Evolutionary conservation across 2,888 invertebrate genomes (phyloP).

Genomic region (Cryptocephalus primarius): DNA sequence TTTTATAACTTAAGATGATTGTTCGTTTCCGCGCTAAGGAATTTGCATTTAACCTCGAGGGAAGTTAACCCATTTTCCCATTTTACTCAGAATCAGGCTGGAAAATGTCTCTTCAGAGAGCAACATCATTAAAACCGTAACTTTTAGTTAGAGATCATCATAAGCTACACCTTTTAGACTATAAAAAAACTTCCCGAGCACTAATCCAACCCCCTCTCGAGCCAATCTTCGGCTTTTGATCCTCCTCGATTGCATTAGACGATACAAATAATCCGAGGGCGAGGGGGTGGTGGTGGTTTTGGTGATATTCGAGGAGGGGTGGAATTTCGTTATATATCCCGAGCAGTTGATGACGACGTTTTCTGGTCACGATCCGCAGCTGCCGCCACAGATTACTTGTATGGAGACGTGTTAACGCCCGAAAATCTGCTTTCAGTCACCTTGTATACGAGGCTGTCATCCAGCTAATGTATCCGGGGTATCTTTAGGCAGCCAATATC

Average conservation of each 20-base stretch:
- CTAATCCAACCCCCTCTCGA: too few relatives aligned
- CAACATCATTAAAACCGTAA: too few relatives aligned
- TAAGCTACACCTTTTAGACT: too few relatives aligned
- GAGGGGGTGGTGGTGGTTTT: constrained; percentile 4
- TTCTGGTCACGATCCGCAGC: constrained; percentile 36
- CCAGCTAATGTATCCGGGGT: constrained; percentile 17
- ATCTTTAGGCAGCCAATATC: too few relatives aligned
- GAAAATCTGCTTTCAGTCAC: constrained; percentile 31
- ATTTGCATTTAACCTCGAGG: too few relatives aligned
- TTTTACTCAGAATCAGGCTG: too few relatives aligned
- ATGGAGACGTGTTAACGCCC: constrained; percentile 34
- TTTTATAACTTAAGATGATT: too few relatives aligned
- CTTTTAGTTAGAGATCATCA: too few relatives aligned
- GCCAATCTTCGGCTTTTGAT: not conserved
- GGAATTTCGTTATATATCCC: constrained; percentile 10
- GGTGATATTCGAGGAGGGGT: constrained; percentile 1
- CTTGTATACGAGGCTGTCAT: constrained; percentile 20
- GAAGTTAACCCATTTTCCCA: too few relatives aligned
- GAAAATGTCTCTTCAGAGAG: too few relatives aligned
- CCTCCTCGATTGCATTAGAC: constrained; percentile 9
- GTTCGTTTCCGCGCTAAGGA: too few relatives aligned
- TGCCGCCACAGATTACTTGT: constrained; percentile 37
- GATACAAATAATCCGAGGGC: constrained; percentile 13
- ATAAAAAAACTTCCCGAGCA: too few relatives aligned
- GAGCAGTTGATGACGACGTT: constrained; percentile 21